Evolutionary conservation across 2,888 invertebrate species (phyloP), one percentile per base, ranked within the genome.

Genomic region (Halictus ligatus): DNA sequence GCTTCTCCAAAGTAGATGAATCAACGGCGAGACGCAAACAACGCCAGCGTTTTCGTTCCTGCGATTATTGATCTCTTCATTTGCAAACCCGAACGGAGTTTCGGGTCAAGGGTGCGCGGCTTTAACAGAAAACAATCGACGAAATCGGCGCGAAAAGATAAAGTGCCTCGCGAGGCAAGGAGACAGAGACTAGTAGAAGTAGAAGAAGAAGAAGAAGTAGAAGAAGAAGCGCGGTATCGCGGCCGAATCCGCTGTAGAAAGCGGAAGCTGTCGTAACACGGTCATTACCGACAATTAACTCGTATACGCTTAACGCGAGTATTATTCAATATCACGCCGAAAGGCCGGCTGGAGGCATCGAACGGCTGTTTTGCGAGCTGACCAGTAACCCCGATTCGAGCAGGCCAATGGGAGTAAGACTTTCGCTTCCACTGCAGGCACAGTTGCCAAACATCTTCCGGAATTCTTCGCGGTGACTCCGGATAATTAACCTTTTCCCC

Each of bases 401-500:
- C 77, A 71, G 74, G 10, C 84, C 80, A 81, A 87, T 88, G 58
- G 80, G 7, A 78, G 72, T 77, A 83, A 87, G 84, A 88, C 88
- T 87, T 88, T 88, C 88, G 88, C 88, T 84, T 88, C 84, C 71
- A 80, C 76, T 81, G 78, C 84, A 77, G 71, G 71, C 78, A 72
- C 46, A 84, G 85, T 87, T 88, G 82, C 88, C 78, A 87, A 88
- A 88, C 88, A 87, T 81, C 88, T 87, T 87, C 88, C 87, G 88
- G 88, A 86, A 89, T 89, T 83, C 84, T 83, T 85, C 78, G 83
- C 75, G 76, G 77, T 86, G 80, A 81, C 87, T 83, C 64, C 73
- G 74, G 82, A 83, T 84, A 88, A 88, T 88, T 88, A 88, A 88
- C 84, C 87, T 87, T 87, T 88, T 85, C 87, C 84, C 87, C 85